A percentile compares a stretch with the other conserved stretches of the same genome.
These are phyloP conservation scores for Muricea muricata DNA, from an alignment of 92 coral and sea anemone species.

Conservation along the genomic window DNA sequence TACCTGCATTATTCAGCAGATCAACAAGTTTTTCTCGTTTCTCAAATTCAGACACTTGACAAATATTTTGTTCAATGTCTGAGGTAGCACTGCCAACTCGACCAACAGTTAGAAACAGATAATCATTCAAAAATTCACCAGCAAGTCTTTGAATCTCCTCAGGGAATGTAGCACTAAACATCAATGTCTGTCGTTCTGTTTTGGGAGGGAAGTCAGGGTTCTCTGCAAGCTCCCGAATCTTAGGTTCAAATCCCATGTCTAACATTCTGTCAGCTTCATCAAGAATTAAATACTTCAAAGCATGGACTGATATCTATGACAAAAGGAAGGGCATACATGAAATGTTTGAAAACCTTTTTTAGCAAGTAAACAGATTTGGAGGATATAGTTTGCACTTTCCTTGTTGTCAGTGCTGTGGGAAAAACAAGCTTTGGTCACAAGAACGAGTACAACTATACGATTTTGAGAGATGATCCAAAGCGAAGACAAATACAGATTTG, in stretches of 20 bases:
- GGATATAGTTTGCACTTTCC: too few species aligned
- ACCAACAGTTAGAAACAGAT: slow-evolving; percentile 95
- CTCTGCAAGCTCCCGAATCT: slow-evolving; percentile 75
- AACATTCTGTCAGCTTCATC: slow-evolving; percentile 99
- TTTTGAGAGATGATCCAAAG: too few species aligned
- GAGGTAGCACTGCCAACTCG: slow-evolving; percentile 98
- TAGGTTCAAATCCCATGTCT: slow-evolving; percentile 94
- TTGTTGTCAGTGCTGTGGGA: too few species aligned
- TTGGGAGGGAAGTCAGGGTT: slow-evolving; percentile 77
- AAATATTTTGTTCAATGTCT: slow-evolving; percentile 87
- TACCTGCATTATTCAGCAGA: slow-evolving; percentile 87
- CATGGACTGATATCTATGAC: slow-evolving; percentile 73
- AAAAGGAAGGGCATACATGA: too few species aligned
- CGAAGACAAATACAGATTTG: too few species aligned
- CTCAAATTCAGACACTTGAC: slow-evolving; percentile 89
- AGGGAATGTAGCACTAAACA: slow-evolving; percentile 99
- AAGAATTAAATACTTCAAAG: slow-evolving; percentile 78
- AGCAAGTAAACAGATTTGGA: too few species aligned
- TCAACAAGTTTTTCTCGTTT: slow-evolving; percentile 90
- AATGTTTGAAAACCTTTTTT: too few species aligned
- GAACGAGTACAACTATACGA: too few species aligned
- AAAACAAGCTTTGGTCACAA: too few species aligned
- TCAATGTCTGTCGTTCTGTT: slow-evolving; percentile 82
- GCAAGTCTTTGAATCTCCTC: slow-evolving; percentile 93
- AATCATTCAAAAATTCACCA: slow-evolving; percentile 84